phyloP scores from a whole-genome alignment of 2,113 vertebrate species.

The Corythaeola cristata region DNA sequence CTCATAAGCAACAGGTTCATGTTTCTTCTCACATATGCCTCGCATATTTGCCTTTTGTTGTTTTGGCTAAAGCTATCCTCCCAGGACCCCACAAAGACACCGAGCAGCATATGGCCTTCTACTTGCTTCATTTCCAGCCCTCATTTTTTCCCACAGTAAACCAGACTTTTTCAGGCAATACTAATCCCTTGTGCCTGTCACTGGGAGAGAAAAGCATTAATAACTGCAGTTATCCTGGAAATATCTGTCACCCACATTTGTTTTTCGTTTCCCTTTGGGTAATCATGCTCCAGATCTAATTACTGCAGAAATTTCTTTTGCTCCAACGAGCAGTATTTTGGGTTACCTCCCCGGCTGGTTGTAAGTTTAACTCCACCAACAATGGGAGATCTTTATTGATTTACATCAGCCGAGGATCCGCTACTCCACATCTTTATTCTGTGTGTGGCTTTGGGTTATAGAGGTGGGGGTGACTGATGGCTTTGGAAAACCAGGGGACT shows the following conservation, averaged over 20 bases:
- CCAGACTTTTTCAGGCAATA: constrained; percentile 59
- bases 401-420: background rate
- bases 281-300: constrained; percentile 67
- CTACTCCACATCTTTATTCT: background rate
- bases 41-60: constrained; percentile 50
- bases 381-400: background rate
- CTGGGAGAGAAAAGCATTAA: constrained; percentile 64
- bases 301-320: constrained; percentile 61
- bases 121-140: constrained; percentile 60
- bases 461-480: background rate
- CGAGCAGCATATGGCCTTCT: constrained; percentile 64
- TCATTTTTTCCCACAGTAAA: constrained; percentile 62
- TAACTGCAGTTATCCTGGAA: constrained; percentile 69
- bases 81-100: constrained; percentile 25
- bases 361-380: background rate
- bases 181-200: constrained; percentile 65
- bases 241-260: constrained; percentile 69
- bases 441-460: background rate
- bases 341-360: background rate
- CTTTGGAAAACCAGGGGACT: background rate
- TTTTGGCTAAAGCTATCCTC: constrained; percentile 61
- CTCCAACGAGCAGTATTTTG: constrained; percentile 8
- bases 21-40: constrained; percentile 60
- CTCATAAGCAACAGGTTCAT: constrained; percentile 48
- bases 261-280: constrained; percentile 59